phyloP scores from a whole-genome alignment of 2,888 invertebrate species.

The Melanostoma mellinum region DNA sequence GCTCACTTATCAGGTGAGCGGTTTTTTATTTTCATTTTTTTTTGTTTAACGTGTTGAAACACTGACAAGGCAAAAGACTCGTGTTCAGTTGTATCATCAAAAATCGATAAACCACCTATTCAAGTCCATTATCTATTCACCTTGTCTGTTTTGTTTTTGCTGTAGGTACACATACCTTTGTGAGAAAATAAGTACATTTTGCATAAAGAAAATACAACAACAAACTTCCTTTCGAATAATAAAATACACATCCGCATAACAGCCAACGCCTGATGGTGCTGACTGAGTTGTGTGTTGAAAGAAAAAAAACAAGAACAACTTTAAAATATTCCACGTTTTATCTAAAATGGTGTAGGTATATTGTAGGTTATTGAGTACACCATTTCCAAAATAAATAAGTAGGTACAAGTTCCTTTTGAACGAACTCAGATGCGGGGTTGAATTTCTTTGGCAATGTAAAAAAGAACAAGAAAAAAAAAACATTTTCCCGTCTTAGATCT shows the following conservation, averaged over 20 bases:
- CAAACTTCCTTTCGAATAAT: constrained; percentile 6
- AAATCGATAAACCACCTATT: constrained; percentile 60
- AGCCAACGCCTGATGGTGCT: background rate
- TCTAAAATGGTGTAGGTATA: constrained; percentile 8
- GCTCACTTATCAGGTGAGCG: no score
- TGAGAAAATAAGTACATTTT: background rate
- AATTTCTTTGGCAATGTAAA: background rate
- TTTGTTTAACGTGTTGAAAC: no score
- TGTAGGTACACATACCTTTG: constrained; percentile 10
- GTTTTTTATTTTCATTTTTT: no score
- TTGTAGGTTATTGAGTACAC: no score
- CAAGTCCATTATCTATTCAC: constrained; percentile 64
- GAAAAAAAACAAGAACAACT: background rate
- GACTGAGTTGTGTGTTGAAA: background rate
- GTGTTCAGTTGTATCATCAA: constrained; percentile 58
- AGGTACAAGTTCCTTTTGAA: constrained; percentile 4
- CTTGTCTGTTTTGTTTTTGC: constrained; percentile 52
- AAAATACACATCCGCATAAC: constrained; percentile 11
- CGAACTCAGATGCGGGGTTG: background rate
- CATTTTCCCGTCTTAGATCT: constrained; percentile 19
- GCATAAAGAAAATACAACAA: background rate
- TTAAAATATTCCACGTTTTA: constrained; percentile 42
- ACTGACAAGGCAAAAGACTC: no score
- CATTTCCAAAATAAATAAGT: constrained; percentile 13
- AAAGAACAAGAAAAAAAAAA: background rate